These are phyloP conservation scores for Eudemis profundana DNA, from an alignment of 2,888 invertebrate genomes.

Conservation along the genomic window DNA sequence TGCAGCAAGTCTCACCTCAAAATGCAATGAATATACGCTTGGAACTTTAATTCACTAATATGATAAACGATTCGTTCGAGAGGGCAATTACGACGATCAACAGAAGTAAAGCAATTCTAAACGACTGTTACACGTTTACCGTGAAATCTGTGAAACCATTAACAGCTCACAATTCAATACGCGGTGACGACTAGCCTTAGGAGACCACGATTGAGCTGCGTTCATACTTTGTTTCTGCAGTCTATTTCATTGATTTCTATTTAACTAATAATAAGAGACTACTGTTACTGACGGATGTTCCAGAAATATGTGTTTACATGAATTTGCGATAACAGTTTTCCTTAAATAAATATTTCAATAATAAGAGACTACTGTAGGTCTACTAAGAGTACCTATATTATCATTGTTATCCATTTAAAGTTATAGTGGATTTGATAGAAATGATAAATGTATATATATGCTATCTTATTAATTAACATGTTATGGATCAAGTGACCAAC, in stretches of 20 bases:
- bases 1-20: constrained; percentile 61
- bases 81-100: constrained; percentile 68
- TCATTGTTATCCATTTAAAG: no score
- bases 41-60: constrained; percentile 70
- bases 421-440: no score
- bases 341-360: no score
- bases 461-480: no score
- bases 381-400: no score
- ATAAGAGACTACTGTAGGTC: no score
- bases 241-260: not conserved
- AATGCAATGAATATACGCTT: constrained; percentile 62
- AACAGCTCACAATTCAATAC: constrained; percentile 66
- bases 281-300: no score
- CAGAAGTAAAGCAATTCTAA: constrained; percentile 61
- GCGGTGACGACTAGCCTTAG: constrained; percentile 45
- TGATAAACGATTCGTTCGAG: constrained; percentile 80
- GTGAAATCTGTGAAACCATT: constrained; percentile 68
- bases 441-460: no score
- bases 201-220: constrained; percentile 35
- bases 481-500: no score
- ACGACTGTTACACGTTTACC: constrained; percentile 59
- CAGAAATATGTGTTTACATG: no score
- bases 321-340: no score
- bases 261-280: not conserved
- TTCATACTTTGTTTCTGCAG: not conserved